Conservation (phyloP, 2,113 vertebrate species). For the Irena cyanogastra region DNA sequence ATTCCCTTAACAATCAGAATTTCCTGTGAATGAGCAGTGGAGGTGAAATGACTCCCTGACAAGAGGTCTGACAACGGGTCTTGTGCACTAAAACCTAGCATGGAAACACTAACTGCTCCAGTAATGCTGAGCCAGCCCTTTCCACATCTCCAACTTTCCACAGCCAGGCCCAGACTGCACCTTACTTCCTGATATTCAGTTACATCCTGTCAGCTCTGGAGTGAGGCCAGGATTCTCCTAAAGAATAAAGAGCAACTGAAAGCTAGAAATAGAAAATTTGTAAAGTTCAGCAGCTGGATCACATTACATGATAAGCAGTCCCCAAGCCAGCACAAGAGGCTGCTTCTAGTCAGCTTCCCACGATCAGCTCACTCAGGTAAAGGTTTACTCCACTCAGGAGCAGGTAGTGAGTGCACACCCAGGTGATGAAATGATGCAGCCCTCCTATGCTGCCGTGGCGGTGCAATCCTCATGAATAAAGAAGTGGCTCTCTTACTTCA, state of each 20-base stretch:
- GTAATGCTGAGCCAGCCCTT: background rate
- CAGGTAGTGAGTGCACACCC: conserved; percentile 37
- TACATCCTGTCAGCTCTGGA: background rate
- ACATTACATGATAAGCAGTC: conserved; percentile 9
- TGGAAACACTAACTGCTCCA: background rate
- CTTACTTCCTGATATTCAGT: background rate
- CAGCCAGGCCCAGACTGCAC: background rate
- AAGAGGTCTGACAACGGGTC: background rate
- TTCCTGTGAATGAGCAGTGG: background rate
- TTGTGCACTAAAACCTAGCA: background rate
- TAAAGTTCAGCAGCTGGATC: conserved; percentile 36
- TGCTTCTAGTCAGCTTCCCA: conserved; percentile 11
- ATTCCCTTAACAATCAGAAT: background rate
- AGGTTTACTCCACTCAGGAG: conserved; percentile 30
- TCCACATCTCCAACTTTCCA: background rate
- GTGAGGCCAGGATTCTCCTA: background rate
- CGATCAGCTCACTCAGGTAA: conserved; percentile 27
- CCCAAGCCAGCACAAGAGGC: background rate
- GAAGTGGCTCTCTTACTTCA: conserved; percentile 61
- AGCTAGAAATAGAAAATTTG: conserved; percentile 13
- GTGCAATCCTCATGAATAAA: conserved; percentile 69
- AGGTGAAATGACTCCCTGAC: background rate
- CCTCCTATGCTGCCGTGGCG: background rate
- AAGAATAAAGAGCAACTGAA: conserved; percentile 6
- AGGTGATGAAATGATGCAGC: conserved; percentile 58